These are phyloP conservation scores for Drosophila asahinai DNA, from an alignment of 1,140 invertebrate species.

Conservation along the genomic window DNA sequence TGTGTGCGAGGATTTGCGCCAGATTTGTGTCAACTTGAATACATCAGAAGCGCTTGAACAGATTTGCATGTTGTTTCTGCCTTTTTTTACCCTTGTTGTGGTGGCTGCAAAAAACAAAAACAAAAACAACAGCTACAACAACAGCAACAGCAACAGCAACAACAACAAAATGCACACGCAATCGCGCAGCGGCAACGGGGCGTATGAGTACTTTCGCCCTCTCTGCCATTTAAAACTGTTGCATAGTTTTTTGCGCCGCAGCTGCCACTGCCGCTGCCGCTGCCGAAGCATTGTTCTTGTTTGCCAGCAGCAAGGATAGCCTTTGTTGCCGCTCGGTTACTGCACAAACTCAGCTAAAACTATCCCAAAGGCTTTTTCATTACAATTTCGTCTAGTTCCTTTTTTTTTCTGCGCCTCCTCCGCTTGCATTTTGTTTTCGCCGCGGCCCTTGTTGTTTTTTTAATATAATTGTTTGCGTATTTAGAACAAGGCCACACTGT, in stretches of 20 bases:
- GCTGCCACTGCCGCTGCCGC: slow-evolving; percentile 23
- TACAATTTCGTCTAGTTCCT: slow-evolving; percentile 57
- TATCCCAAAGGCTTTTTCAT: slow-evolving; percentile 82
- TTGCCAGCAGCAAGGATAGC: slow-evolving; percentile 42
- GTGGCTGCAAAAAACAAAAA: slow-evolving; percentile 51
- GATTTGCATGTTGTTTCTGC: slow-evolving; percentile 72
- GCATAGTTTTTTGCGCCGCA: slow-evolving; percentile 62
- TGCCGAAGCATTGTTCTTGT: slow-evolving; percentile 34
- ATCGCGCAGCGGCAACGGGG: slow-evolving; percentile 69
- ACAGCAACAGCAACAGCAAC: background rate
- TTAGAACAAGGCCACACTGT: slow-evolving; percentile 65
- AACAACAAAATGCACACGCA: slow-evolving; percentile 69
- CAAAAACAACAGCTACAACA: slow-evolving; percentile 4
- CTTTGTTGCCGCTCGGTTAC: slow-evolving; percentile 62
- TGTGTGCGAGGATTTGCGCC: slow-evolving; percentile 77
- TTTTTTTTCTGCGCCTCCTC: slow-evolving; percentile 5
- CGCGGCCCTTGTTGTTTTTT: slow-evolving; percentile 32
- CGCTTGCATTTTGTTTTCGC: slow-evolving; percentile 7
- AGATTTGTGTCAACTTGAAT: slow-evolving; percentile 84
- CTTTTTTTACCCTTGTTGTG: slow-evolving; percentile 44
- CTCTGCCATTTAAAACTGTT: slow-evolving; percentile 69
- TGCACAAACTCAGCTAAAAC: slow-evolving; percentile 63
- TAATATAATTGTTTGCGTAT: slow-evolving; percentile 73
- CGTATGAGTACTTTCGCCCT: slow-evolving; percentile 64
- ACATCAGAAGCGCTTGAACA: slow-evolving; percentile 80